Evolutionary conservation across 2,113 vertebrate species (phyloP).

Genomic region (Potamarius usumacintae): DNA sequence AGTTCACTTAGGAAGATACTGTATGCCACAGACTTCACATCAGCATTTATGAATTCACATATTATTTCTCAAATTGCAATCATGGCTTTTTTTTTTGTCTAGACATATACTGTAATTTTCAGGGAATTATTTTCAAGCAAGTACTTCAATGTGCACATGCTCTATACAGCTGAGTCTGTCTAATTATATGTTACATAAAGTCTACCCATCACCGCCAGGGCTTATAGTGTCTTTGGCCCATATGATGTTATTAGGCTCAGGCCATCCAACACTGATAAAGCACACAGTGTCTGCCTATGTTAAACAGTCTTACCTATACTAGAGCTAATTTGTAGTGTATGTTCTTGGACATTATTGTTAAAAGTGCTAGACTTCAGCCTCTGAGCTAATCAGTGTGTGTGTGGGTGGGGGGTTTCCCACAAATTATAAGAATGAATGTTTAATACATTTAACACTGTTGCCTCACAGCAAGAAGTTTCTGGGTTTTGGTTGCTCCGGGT

Average conservation of each 20-base stretch:
- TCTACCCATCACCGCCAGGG: neutral
- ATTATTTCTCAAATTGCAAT: neutral
- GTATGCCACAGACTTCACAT: neutral
- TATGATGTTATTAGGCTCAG: neutral
- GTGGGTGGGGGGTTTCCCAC: no score
- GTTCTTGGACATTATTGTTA: neutral
- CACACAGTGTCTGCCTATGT: neutral
- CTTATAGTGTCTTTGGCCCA: neutral
- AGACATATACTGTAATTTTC: neutral
- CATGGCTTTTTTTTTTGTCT: neutral
- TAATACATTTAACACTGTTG: no score
- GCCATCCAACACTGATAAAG: neutral
- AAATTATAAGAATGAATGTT: no score
- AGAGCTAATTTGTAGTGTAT: neutral
- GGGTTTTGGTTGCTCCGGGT: no score
- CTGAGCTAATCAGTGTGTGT: no score
- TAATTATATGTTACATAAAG: neutral
- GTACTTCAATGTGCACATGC: neutral
- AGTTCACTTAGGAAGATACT: neutral
- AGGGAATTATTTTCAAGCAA: neutral
- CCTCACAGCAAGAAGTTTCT: no score
- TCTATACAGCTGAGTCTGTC: neutral
- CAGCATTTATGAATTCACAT: neutral
- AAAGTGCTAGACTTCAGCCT: neutral
- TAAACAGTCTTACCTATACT: neutral